phyloP scores from a whole-genome alignment of 2,797 vertebrate genomes.

The Ataeniobius toweri region DNA sequence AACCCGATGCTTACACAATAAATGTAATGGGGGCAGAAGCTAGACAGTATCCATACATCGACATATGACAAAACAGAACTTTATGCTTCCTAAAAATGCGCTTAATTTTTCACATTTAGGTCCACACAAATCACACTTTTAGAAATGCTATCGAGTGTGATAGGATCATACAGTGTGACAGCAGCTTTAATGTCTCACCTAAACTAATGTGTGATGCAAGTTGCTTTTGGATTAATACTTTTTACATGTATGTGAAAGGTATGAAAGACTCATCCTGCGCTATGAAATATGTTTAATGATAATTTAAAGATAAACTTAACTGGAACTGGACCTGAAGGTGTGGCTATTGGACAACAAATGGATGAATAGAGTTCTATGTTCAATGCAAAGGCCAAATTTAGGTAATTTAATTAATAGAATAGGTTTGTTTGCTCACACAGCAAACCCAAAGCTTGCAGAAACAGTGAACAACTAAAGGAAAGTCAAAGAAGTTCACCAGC shows the following conservation, averaged over 20 bases:
- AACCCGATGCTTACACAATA: neutral
- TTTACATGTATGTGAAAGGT: neutral
- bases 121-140: too few relatives aligned
- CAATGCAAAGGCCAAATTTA: neutral
- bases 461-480: neutral
- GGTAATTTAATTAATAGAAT: neutral
- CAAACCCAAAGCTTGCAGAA: neutral
- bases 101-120: neutral
- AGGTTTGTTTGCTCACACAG: neutral
- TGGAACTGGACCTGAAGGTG: neutral
- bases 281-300: neutral
- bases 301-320: neutral
- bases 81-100: neutral
- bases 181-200: too few relatives aligned
- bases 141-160: too few relatives aligned
- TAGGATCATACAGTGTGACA: too few relatives aligned
- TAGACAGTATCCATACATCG: neutral
- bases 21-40: neutral
- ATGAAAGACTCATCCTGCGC: neutral
- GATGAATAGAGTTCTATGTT: neutral
- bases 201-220: neutral
- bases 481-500: neutral
- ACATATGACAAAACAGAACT: neutral
- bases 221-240: neutral
- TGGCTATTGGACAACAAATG: neutral